These are phyloP conservation scores for Lasioglossum vierecki DNA, from an alignment of 2,888 invertebrate species.

Conservation along the genomic window DNA sequence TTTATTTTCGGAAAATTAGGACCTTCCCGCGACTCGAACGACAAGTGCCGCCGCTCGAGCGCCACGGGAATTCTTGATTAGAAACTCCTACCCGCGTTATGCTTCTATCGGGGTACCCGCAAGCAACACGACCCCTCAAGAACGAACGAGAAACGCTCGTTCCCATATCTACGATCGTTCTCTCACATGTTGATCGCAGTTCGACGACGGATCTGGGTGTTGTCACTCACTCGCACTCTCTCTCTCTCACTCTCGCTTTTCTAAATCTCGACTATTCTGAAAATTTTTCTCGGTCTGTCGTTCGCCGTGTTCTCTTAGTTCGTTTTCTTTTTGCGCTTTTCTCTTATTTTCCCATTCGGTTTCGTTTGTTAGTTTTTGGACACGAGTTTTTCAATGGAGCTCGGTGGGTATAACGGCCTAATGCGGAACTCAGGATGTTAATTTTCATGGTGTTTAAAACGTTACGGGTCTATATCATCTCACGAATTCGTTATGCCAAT, in stretches of 20 bases:
- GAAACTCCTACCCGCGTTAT: conserved; percentile 84
- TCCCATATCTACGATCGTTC: conserved; percentile 36
- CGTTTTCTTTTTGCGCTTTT: conserved; percentile 25
- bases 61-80: conserved; percentile 79
- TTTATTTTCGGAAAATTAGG: conserved; percentile 79
- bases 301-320: conserved; percentile 1
- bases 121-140: conserved; percentile 72
- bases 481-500: conserved; percentile 70
- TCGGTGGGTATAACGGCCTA: conserved; percentile 78
- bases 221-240: conserved; percentile 19
- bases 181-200: conserved; percentile 34
- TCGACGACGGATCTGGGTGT: conserved; percentile 55
- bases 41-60: conserved; percentile 72
- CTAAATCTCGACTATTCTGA: conserved; percentile 15
- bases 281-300: conserved; percentile 19
- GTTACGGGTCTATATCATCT: conserved; percentile 62
- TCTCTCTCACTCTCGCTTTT: conserved; percentile 33
- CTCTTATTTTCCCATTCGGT: not conserved
- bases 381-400: conserved; percentile 68
- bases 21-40: conserved; percentile 80
- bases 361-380: conserved; percentile 56
- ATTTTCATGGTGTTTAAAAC: conserved; percentile 77
- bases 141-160: conserved; percentile 31
- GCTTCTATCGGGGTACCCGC: conserved; percentile 83
- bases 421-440: conserved; percentile 82